Evolutionary conservation across 2,797 vertebrate genomes (phyloP).

Genomic region (Heliangelus exortis): DNA sequence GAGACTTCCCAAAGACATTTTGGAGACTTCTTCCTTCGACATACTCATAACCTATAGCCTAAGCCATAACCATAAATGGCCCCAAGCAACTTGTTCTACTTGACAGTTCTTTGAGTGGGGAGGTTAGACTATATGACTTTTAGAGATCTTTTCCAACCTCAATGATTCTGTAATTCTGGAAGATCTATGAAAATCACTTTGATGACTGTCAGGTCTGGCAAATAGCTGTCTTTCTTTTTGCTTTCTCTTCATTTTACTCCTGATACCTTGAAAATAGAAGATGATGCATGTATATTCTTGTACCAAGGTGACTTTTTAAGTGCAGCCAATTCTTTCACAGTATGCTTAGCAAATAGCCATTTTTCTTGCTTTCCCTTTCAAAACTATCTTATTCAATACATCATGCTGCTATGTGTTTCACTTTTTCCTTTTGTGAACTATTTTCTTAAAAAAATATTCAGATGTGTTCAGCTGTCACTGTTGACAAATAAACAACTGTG

Average conservation of each 20-base stretch:
- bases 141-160: neutral
- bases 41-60: neutral
- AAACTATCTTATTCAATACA: neutral
- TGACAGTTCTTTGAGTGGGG: neutral
- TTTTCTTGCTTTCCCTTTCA: neutral
- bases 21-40: neutral
- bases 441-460: neutral
- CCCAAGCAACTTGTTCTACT: neutral
- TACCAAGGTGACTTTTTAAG: neutral
- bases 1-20: neutral
- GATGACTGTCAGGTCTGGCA: neutral
- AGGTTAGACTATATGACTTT: neutral
- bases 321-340: neutral
- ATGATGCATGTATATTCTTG: neutral
- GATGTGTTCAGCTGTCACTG: neutral
- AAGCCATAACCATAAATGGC: neutral
- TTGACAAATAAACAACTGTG: neutral
- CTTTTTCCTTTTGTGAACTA: neutral
- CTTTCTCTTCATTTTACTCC: neutral
- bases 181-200: neutral
- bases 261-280: neutral
- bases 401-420: neutral
- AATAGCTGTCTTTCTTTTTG: slow-evolving; percentile 21
- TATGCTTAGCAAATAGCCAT: neutral
- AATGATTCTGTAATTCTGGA: neutral